A percentile compares a stretch with the other conserved stretches of the same genome.
phyloP scores from a whole-genome alignment of 2,113 vertebrate genomes.

The Tenrec ecaudatus region DNA sequence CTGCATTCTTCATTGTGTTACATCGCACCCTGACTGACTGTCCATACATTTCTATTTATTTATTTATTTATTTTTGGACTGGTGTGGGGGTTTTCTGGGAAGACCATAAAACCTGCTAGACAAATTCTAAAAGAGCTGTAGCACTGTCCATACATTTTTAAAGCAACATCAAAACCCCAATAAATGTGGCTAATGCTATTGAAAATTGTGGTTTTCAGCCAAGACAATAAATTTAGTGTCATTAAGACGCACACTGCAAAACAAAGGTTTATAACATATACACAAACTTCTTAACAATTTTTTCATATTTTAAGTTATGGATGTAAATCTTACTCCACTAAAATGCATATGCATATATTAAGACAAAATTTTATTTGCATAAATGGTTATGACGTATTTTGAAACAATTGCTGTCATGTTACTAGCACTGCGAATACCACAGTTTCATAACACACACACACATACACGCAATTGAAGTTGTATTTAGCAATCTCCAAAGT shows the following conservation, averaged over 20 bases:
- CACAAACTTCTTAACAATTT: not conserved
- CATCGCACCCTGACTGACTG: too few relatives aligned
- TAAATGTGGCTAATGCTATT: not conserved
- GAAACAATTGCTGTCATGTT: not conserved
- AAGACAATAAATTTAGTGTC: not conserved
- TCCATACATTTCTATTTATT: too few relatives aligned
- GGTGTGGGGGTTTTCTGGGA: too few relatives aligned
- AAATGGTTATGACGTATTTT: not conserved
- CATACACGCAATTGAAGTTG: not conserved
- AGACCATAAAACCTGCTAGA: too few relatives aligned
- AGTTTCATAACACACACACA: not conserved
- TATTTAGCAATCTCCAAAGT: conserved; percentile 37
- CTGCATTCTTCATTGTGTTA: too few relatives aligned
- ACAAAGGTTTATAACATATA: not conserved
- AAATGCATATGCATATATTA: not conserved
- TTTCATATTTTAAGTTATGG: not conserved
- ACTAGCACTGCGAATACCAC: conserved; percentile 27
- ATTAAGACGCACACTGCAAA: not conserved
- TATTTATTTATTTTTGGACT: too few relatives aligned
- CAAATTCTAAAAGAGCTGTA: too few relatives aligned
- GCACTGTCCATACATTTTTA: not conserved
- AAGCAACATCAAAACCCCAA: not conserved
- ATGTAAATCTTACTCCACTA: not conserved
- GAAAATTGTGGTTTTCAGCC: not conserved
- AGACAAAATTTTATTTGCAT: not conserved